Conservation (phyloP, 1,140 invertebrate genomes). For the Vanessa tameamea region DNA sequence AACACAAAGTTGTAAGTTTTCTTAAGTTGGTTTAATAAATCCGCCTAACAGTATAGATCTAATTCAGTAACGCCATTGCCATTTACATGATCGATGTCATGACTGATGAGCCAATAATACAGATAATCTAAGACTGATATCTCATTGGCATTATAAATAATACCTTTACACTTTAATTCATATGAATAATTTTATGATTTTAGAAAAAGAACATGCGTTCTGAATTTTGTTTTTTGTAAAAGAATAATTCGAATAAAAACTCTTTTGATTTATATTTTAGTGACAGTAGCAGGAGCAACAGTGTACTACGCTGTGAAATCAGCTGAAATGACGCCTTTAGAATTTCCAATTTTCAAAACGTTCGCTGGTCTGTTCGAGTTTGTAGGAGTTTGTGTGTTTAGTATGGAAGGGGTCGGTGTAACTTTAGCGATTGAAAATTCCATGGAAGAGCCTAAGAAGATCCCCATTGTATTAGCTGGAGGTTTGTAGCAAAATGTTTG, state of each 20-base stretch:
- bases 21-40: too few species aligned
- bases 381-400: conserved; percentile 52
- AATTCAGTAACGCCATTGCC: too few species aligned
- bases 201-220: too few species aligned
- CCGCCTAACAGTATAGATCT: too few species aligned
- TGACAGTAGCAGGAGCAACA: conserved; percentile 41
- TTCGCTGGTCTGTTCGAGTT: conserved; percentile 49
- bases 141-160: too few species aligned
- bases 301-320: conserved; percentile 43
- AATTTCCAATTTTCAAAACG: conserved; percentile 40
- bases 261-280: conserved; percentile 35
- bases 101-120: too few species aligned
- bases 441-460: conserved; percentile 54
- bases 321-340: conserved; percentile 19
- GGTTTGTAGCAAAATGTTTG: conserved; percentile 29
- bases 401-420: conserved; percentile 55
- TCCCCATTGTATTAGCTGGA: conserved; percentile 42
- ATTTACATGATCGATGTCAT: too few species aligned
- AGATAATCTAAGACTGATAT: too few species aligned
- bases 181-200: too few species aligned
- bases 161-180: too few species aligned
- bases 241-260: neutral
- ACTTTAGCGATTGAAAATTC: conserved; percentile 56
- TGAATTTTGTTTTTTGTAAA: neutral
- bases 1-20: too few species aligned